A percentile compares a stretch with the other conserved stretches of the same genome.
Conservation (phyloP, 2,113 vertebrate species). For the Rhinolophus ferrumequinum region DNA sequence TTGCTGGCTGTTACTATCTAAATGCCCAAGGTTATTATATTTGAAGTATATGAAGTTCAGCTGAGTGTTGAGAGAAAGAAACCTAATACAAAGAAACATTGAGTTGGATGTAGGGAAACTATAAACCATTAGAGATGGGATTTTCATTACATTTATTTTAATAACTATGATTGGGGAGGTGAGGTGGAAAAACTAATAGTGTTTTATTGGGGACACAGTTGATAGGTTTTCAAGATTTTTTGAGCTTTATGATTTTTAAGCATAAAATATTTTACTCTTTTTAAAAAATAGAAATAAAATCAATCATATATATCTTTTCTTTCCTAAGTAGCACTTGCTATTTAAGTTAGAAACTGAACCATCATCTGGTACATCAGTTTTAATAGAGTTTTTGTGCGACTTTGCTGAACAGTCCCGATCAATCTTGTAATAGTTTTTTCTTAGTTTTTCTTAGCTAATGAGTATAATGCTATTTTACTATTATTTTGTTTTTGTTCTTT, state of each 20-base stretch:
- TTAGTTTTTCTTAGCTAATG: background rate
- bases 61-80: background rate
- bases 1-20: background rate
- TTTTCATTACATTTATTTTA: slow-evolving; percentile 49
- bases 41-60: background rate
- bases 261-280: slow-evolving; percentile 35
- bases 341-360: background rate
- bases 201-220: background rate
- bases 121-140: background rate
- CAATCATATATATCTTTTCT: background rate
- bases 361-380: background rate
- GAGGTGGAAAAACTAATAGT: background rate
- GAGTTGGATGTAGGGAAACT: slow-evolving; percentile 38
- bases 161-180: background rate
- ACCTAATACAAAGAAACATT: slow-evolving; percentile 24
- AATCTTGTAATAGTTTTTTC: background rate
- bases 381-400: background rate
- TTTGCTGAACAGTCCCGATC: background rate
- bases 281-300: slow-evolving; percentile 36
- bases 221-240: background rate
- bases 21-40: background rate
- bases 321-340: slow-evolving; percentile 8
- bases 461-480: background rate
- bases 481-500: background rate
- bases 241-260: background rate